Conservation (phyloP, 64 coral and sea anemone species). For the Orbicella faveolata region DNA sequence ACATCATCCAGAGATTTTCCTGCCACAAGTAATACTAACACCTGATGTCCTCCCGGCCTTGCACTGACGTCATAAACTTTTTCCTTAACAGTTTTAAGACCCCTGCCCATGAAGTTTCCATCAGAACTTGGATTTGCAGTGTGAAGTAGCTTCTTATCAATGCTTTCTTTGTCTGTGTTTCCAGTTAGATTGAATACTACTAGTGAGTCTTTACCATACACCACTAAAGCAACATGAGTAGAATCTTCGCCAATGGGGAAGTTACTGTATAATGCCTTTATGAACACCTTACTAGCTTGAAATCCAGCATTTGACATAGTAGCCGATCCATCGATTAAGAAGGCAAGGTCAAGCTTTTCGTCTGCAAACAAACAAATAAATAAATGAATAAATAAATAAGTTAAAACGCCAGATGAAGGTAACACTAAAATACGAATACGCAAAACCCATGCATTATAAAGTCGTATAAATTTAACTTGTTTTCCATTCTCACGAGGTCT, state of each 20-base stretch:
- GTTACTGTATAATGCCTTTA: constrained; percentile 51
- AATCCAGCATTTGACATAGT: constrained; percentile 10
- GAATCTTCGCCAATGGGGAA: constrained; percentile 42
- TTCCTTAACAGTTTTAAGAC: constrained; percentile 11
- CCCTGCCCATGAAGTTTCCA: constrained; percentile 5
- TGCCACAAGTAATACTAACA: constrained; percentile 20
- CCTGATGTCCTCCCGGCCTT: constrained; percentile 38
- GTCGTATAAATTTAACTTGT: neutral
- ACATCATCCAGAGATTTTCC: constrained; percentile 48
- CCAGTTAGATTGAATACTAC: constrained; percentile 35
- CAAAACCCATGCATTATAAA: neutral
- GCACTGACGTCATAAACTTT: constrained; percentile 44
- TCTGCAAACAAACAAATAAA: constrained; percentile 15
- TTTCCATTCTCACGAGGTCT: neutral
- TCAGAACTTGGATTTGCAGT: neutral
- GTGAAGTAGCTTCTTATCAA: constrained; percentile 2
- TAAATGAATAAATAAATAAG: neutral
- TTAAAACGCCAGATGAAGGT: neutral
- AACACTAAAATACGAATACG: neutral
- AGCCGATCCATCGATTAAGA: constrained; percentile 43
- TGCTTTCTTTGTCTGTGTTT: neutral
- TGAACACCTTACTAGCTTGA: constrained; percentile 23
- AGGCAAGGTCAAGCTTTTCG: constrained; percentile 42
- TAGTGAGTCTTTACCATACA: constrained; percentile 16
- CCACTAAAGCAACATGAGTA: constrained; percentile 37